A percentile compares a stretch with the other conserved stretches of the same genome.
phyloP scores from a whole-genome alignment of 2,113 vertebrate genomes.

The Lichenostomus cassidix region DNA sequence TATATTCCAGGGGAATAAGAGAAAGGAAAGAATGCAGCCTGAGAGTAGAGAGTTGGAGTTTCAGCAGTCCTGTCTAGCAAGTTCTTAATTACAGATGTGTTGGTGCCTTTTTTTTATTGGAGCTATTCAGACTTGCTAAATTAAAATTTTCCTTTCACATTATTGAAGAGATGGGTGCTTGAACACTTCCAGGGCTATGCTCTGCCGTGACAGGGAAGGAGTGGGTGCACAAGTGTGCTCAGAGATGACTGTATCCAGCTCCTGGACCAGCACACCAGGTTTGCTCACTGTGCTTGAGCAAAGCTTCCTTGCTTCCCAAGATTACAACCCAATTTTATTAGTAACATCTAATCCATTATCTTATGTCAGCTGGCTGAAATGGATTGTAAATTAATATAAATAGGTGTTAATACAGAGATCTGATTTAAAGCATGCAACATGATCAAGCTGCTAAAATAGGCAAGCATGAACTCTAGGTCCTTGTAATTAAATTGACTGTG shows the following conservation, averaged over 20 bases:
- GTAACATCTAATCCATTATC: neutral
- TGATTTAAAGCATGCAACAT: neutral
- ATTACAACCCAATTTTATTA: neutral
- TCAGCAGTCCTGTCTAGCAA: neutral
- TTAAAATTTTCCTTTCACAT: rapidly evolving
- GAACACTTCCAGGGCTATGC: neutral
- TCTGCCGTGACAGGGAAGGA: neutral
- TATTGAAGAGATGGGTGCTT: neutral
- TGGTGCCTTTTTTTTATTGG: neutral
- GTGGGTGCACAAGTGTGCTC: neutral
- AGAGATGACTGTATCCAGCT: neutral
- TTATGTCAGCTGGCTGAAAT: neutral
- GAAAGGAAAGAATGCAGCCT: neutral
- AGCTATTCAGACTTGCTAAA: neutral
- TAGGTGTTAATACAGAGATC: neutral
- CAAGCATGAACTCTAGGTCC: neutral
- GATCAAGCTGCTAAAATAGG: neutral
- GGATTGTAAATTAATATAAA: conserved; percentile 1
- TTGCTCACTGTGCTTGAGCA: neutral
- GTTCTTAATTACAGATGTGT: neutral
- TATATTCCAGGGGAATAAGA: neutral
- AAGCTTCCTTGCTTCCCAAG: neutral
- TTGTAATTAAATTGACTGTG: neutral
- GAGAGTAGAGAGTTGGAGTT: neutral
- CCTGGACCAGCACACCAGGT: no score